phyloP scores from a whole-genome alignment of 2,797 vertebrate species.

The Peromyscus melanophrys region DNA sequence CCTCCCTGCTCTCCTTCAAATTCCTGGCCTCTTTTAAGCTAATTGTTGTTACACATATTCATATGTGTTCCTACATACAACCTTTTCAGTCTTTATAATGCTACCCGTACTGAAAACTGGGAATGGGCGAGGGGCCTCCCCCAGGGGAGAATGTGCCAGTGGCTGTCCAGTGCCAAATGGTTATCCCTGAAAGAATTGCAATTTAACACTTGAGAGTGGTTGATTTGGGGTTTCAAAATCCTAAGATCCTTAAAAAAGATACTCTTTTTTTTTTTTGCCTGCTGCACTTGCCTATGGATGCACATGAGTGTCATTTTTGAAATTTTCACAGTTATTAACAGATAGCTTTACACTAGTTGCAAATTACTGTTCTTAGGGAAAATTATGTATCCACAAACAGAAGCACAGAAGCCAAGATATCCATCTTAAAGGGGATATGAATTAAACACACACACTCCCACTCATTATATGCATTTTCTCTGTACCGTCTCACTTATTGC shows the following conservation, averaged over 20 bases:
- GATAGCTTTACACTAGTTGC: background rate
- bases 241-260: background rate
- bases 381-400: background rate
- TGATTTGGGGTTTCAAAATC: constrained; percentile 37
- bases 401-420: background rate
- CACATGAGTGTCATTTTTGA: background rate
- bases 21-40: background rate
- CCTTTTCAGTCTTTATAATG: background rate
- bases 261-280: background rate
- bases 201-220: background rate
- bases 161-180: background rate
- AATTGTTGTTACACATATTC: background rate
- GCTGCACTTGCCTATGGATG: background rate
- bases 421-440: background rate
- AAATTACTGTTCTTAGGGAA: constrained; percentile 38
- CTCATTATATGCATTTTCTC: background rate
- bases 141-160: background rate
- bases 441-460: background rate
- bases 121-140: background rate
- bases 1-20: background rate
- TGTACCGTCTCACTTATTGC: background rate
- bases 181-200: background rate
- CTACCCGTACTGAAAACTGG: background rate
- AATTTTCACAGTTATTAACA: constrained; percentile 26
- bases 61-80: background rate